These are phyloP conservation scores for Trachelipus rathkii DNA, from an alignment of 1,140 invertebrate species.

Conservation along the genomic window DNA sequence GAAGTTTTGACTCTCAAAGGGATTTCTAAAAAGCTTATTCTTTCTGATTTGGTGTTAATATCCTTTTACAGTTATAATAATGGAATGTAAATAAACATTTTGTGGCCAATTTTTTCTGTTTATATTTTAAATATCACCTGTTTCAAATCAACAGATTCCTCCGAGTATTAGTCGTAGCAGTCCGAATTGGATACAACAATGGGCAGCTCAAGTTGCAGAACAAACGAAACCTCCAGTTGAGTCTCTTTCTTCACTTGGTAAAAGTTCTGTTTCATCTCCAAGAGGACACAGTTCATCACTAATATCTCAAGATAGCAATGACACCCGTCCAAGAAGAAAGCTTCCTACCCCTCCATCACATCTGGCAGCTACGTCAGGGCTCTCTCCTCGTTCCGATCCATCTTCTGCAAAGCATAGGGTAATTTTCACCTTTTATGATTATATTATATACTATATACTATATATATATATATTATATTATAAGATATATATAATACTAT, in stretches of 20 bases:
- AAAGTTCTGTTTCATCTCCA: constrained; percentile 20
- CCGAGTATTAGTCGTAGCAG: constrained; percentile 45
- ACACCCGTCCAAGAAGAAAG: constrained; percentile 50
- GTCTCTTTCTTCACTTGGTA: background rate
- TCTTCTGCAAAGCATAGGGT: background rate
- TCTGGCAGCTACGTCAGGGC: background rate
- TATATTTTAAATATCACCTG: background rate
- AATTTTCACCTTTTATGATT: background rate
- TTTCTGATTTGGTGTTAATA: too few species aligned
- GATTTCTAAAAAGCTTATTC: too few species aligned
- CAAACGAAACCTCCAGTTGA: constrained; percentile 45
- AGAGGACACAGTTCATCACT: constrained; percentile 28
- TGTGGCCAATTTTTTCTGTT: background rate
- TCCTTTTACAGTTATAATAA: too few species aligned
- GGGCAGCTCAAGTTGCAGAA: constrained; percentile 57
- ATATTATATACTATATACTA: too few species aligned
- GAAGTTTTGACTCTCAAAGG: too few species aligned
- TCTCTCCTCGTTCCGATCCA: background rate
- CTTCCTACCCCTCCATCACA: constrained; percentile 47
- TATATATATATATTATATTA: too few species aligned
- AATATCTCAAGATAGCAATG: constrained; percentile 45
- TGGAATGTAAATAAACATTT: constrained; percentile 1
- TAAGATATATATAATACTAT: too few species aligned
- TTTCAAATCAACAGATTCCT: constrained; percentile 25
- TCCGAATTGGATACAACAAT: constrained; percentile 58